Percentiles rank a stretch among this genome's conserved stretches.
Conservation (phyloP, 2,797 vertebrate genomes). For the Rhynchotus rufescens region DNA sequence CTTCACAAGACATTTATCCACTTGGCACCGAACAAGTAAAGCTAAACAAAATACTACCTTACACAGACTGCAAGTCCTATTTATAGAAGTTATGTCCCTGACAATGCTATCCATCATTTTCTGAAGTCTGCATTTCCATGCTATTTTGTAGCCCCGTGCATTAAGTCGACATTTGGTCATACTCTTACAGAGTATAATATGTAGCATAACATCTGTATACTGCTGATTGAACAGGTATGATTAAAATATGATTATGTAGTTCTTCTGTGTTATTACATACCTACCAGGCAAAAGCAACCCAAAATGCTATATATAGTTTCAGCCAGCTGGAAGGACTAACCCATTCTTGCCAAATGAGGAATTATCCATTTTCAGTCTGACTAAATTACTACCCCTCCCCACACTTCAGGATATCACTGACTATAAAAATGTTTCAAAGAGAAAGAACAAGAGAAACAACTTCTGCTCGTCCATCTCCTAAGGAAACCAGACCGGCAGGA, state of each 20-base stretch:
- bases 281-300: background rate
- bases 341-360: background rate
- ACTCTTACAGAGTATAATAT: background rate
- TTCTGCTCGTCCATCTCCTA: background rate
- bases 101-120: constrained; percentile 14
- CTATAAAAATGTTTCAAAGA: background rate
- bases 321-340: background rate
- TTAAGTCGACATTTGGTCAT: background rate
- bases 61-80: background rate
- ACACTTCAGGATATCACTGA: background rate
- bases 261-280: background rate
- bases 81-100: constrained; percentile 1
- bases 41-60: constrained; percentile 16
- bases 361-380: background rate
- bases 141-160: background rate
- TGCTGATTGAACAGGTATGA: background rate
- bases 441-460: background rate
- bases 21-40: background rate
- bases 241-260: background rate
- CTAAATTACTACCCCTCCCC: background rate
- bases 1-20: background rate
- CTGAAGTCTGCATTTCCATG: background rate
- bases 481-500: background rate
- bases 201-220: background rate
- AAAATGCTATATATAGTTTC: background rate